Conservation (phyloP, 2,113 vertebrate genomes). For the Pseudorectes ferrugineus region DNA sequence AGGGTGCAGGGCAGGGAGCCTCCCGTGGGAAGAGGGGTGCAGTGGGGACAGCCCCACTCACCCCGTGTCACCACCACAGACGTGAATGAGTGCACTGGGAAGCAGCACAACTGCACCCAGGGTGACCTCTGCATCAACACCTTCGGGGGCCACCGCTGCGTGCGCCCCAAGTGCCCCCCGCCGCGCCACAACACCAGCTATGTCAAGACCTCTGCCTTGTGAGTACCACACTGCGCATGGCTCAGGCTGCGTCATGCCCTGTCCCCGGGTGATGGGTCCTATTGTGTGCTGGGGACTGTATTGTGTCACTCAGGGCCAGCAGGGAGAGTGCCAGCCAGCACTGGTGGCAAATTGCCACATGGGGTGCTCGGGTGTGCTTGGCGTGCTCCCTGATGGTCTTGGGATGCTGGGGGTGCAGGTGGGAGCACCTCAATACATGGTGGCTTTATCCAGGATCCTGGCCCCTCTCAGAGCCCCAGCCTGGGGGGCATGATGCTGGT, state of each 20-base stretch:
- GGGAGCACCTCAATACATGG: not conserved
- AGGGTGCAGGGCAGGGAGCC: not conserved
- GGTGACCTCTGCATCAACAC: slow-evolving; percentile 83
- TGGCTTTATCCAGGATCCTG: not conserved
- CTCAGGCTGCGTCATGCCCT: rapidly evolving
- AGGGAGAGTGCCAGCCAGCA: not conserved
- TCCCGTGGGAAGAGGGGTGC: rapidly evolving
- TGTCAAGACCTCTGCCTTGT: slow-evolving; percentile 82
- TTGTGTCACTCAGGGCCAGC: not conserved
- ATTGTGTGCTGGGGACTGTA: rapidly evolving
- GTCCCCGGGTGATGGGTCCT: not conserved
- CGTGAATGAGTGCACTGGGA: slow-evolving; percentile 78
- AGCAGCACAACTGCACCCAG: slow-evolving; percentile 81
- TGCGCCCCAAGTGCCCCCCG: slow-evolving; percentile 79
- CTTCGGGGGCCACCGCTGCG: slow-evolving; percentile 80
- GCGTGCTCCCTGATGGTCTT: not conserved
- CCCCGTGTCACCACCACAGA: slow-evolving; percentile 46
- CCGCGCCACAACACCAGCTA: slow-evolving; percentile 77
- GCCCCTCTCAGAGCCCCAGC: not conserved
- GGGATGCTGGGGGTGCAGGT: not conserved
- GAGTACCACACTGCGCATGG: slow-evolving; percentile 33
- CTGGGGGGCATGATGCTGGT: rapidly evolving
- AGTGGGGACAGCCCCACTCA: rapidly evolving
- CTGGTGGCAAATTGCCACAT: not conserved
- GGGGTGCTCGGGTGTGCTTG: not conserved